phyloP scores from a whole-genome alignment of 2,888 invertebrate genomes.

The Calameuta pallipes region DNA sequence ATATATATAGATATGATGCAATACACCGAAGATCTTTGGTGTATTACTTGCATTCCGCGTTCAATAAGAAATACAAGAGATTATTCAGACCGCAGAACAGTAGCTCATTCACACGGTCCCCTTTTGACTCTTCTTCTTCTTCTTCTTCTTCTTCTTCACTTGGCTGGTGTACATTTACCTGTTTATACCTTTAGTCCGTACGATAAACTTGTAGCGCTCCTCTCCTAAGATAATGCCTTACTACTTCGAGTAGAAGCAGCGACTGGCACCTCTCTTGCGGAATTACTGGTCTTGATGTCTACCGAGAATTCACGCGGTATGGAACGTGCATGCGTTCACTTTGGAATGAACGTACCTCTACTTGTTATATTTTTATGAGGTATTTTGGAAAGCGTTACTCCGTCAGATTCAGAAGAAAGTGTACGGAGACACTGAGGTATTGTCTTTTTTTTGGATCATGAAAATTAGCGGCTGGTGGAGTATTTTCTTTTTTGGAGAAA shows the following conservation, averaged over 20 bases:
- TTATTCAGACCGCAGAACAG: slow-evolving; percentile 52
- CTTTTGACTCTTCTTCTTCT: slow-evolving; percentile 20
- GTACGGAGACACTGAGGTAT: neutral
- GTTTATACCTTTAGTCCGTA: slow-evolving; percentile 30
- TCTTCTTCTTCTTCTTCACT: neutral
- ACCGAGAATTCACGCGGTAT: slow-evolving; percentile 29
- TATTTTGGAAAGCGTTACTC: neutral
- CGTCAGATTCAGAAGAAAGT: neutral
- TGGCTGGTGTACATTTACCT: neutral
- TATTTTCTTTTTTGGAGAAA: neutral
- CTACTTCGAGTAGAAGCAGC: slow-evolving; percentile 41
- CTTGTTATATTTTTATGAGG: neutral
- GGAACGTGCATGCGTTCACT: slow-evolving; percentile 1
- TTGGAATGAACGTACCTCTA: neutral
- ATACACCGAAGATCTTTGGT: neutral
- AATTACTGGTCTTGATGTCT: slow-evolving; percentile 43
- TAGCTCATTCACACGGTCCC: slow-evolving; percentile 58
- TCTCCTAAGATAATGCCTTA: slow-evolving; percentile 33
- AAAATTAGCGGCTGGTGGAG: neutral
- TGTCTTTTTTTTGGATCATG: neutral
- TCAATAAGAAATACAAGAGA: slow-evolving; percentile 47
- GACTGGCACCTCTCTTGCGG: slow-evolving; percentile 13
- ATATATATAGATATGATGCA: neutral
- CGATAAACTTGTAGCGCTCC: slow-evolving; percentile 42
- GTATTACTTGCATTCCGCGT: slow-evolving; percentile 45